Conservation (phyloP, 2,888 invertebrate genomes). For the Apamea crenata region DNA sequence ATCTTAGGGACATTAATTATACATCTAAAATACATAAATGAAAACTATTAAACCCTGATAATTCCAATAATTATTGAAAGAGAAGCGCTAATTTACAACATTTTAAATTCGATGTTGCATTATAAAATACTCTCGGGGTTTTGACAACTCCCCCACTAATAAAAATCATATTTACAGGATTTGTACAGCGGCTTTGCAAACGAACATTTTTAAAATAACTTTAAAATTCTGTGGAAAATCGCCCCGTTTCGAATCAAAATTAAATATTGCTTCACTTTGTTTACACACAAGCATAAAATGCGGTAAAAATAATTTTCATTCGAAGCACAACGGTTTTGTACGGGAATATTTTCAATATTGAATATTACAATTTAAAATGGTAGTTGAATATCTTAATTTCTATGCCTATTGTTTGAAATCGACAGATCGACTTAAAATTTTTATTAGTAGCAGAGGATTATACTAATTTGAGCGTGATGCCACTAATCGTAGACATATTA, state of each 20-base stretch:
- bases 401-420: constrained; percentile 59
- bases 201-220: constrained; percentile 33
- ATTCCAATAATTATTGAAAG: constrained; percentile 88
- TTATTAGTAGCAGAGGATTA: constrained; percentile 78
- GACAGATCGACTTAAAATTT: constrained; percentile 64
- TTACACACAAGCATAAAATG: constrained; percentile 19
- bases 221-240: constrained; percentile 21
- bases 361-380: constrained; percentile 49
- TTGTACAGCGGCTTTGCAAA: constrained; percentile 66
- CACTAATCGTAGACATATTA: constrained; percentile 73
- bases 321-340: constrained; percentile 33
- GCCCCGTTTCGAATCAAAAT: constrained; percentile 55
- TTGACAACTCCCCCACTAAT: constrained; percentile 74
- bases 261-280: constrained; percentile 19
- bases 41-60: constrained; percentile 89
- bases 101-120: constrained; percentile 89
- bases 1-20: constrained; percentile 75
- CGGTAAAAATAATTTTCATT: constrained; percentile 41
- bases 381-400: constrained; percentile 53
- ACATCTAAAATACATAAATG: constrained; percentile 82
- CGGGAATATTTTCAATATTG: constrained; percentile 27
- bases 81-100: constrained; percentile 86
- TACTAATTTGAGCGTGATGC: constrained; percentile 86
- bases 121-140: constrained; percentile 82
- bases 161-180: constrained; percentile 71